A percentile compares a stretch with the other conserved stretches of the same genome.
Evolutionary conservation across 1,140 invertebrate species (phyloP).

Genomic region (Pseudomyrmex dendroicus): DNA sequence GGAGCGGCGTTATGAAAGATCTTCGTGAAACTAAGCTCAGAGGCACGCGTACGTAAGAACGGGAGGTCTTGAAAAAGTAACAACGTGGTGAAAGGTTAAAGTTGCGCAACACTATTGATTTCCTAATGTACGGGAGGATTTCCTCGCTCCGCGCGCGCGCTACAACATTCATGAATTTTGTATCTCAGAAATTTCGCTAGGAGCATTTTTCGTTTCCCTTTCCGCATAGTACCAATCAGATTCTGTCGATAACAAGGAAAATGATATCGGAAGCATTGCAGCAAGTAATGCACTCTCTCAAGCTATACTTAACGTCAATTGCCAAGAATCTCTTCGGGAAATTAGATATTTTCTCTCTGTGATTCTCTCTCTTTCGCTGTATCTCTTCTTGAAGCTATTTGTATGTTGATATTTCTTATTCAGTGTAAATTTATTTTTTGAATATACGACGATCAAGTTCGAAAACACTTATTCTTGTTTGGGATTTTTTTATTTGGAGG

Average conservation of each 20-base stretch:
- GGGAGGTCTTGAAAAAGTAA: slow-evolving; percentile 29
- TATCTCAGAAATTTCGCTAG: slow-evolving; percentile 21
- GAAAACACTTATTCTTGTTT: too few species aligned
- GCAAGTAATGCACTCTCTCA: too few species aligned
- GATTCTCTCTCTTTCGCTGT: not conserved
- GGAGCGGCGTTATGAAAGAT: not conserved
- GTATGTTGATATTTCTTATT: not conserved
- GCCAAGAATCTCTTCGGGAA: not conserved
- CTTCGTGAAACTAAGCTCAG: slow-evolving; percentile 1
- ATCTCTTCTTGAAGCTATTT: not conserved
- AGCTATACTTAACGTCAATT: not conserved
- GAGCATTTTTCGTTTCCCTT: not conserved
- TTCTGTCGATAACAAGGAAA: not conserved
- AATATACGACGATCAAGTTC: too few species aligned
- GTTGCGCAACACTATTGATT: slow-evolving; percentile 47
- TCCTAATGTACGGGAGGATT: slow-evolving; percentile 37
- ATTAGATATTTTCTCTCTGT: slow-evolving; percentile 2
- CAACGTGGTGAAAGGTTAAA: slow-evolving; percentile 32
- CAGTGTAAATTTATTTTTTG: not conserved
- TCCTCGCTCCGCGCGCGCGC: not conserved
- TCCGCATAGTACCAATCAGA: not conserved
- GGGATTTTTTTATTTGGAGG: not conserved
- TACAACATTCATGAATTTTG: slow-evolving; percentile 38
- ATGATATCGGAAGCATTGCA: not conserved
- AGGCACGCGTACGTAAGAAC: slow-evolving; percentile 5